A percentile compares a stretch with the other conserved stretches of the same genome.
Conservation (phyloP, 2,113 vertebrate genomes). For the Phodopus roborovskii region DNA sequence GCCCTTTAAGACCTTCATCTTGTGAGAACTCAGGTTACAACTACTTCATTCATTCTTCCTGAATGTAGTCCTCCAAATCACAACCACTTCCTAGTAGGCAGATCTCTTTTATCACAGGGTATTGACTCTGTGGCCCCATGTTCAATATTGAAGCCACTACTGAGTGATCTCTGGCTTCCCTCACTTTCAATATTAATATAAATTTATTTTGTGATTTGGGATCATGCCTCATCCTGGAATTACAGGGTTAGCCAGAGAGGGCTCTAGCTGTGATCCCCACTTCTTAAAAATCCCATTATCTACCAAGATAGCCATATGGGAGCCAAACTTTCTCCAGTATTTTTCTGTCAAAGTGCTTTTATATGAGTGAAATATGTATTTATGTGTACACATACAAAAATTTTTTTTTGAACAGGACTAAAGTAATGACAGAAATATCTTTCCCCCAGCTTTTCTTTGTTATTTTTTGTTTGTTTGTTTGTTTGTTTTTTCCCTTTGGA, state of each 20-base stretch:
- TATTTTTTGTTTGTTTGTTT: background rate
- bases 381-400: background rate
- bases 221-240: background rate
- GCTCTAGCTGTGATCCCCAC: background rate
- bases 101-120: background rate
- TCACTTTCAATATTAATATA: background rate
- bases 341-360: constrained; percentile 22
- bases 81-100: background rate
- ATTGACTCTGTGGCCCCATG: background rate
- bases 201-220: background rate
- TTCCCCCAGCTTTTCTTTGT: background rate
- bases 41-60: background rate
- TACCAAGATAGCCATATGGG: background rate
- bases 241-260: background rate
- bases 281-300: background rate
- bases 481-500: background rate
- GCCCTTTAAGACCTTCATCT: background rate
- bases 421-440: background rate
- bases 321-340: background rate
- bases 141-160: background rate
- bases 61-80: background rate
- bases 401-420: background rate
- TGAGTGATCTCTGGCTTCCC: background rate
- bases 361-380: background rate
- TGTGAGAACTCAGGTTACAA: background rate